Conservation (phyloP, 2,113 vertebrate genomes). For the Neotoma lepida region DNA sequence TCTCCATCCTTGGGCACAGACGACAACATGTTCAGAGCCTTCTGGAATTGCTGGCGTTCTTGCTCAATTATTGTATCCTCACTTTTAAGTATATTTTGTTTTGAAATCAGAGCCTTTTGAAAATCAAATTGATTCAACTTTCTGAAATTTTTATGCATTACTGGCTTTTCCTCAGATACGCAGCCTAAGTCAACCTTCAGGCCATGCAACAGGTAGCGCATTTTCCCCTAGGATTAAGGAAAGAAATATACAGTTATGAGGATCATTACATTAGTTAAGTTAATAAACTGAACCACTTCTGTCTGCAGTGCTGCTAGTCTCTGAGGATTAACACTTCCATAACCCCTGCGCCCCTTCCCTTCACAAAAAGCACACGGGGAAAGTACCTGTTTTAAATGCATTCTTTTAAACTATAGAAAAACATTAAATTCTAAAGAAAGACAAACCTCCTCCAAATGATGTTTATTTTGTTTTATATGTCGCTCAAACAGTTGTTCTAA, state of each 20-base stretch:
- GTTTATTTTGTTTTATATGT: constrained; percentile 85
- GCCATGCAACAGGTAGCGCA: constrained; percentile 83
- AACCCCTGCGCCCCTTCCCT: fast-evolving
- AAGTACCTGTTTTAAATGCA: background rate
- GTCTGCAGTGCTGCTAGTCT: background rate
- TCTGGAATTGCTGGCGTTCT: constrained; percentile 62
- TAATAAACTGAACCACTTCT: background rate
- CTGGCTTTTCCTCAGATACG: fast-evolving
- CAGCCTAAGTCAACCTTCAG: constrained; percentile 83
- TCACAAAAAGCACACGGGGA: background rate
- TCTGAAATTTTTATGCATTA: fast-evolving
- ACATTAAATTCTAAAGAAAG: constrained; percentile 17
- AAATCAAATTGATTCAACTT: background rate
- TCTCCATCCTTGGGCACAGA: constrained; percentile 3
- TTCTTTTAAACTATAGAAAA: background rate
- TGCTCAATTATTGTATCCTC: background rate
- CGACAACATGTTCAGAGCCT: constrained; percentile 6
- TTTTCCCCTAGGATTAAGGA: constrained; percentile 81
- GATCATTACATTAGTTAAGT: background rate
- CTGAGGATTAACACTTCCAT: background rate
- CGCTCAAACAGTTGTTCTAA: constrained; percentile 86
- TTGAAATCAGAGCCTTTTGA: background rate
- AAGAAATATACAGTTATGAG: background rate
- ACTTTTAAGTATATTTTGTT: background rate
- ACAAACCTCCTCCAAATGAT: constrained; percentile 87